A percentile compares a stretch with the other conserved stretches of the same genome.
phyloP scores from a whole-genome alignment of 1,140 invertebrate species.

The Drosophila chauvacae region DNA sequence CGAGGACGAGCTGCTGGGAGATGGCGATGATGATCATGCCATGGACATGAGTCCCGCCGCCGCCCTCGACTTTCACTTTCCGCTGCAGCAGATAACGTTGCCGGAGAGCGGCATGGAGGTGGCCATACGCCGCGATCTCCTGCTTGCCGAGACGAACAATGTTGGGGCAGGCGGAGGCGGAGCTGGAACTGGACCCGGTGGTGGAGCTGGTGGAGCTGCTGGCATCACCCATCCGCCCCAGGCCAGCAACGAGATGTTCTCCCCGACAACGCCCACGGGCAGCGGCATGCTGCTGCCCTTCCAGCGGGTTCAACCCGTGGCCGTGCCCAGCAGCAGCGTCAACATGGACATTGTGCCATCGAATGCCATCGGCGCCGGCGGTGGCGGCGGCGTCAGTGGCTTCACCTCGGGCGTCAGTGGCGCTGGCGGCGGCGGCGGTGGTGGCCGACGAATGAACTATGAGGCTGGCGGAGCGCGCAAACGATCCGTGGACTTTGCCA shows the following conservation, averaged over 20 bases:
- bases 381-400: slow-evolving; percentile 21
- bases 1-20: slow-evolving; percentile 64
- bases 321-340: slow-evolving; percentile 68
- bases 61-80: slow-evolving; percentile 64
- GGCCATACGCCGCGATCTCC: slow-evolving; percentile 75
- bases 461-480: slow-evolving; percentile 69
- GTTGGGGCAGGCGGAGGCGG: slow-evolving; percentile 10
- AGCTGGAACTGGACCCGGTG: neutral
- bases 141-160: slow-evolving; percentile 63
- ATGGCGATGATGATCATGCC: slow-evolving; percentile 49
- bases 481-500: slow-evolving; percentile 76
- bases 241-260: slow-evolving; percentile 79
- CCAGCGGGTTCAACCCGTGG: slow-evolving; percentile 81
- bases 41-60: slow-evolving; percentile 68
- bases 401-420: slow-evolving; percentile 31
- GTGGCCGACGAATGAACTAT: slow-evolving; percentile 48
- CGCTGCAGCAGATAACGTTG: slow-evolving; percentile 72
- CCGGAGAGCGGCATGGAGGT: slow-evolving; percentile 84
- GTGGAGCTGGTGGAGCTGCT: slow-evolving; percentile 12
- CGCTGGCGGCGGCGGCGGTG: slow-evolving; percentile 17
- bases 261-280: slow-evolving; percentile 68
- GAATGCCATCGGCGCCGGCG: slow-evolving; percentile 37
- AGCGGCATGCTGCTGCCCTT: slow-evolving; percentile 80
- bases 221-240: slow-evolving; percentile 5
- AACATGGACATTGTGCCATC: slow-evolving; percentile 82